These are phyloP conservation scores for Gnathochromis pfefferi DNA, from an alignment of 2,113 vertebrate species.

Conservation along the genomic window DNA sequence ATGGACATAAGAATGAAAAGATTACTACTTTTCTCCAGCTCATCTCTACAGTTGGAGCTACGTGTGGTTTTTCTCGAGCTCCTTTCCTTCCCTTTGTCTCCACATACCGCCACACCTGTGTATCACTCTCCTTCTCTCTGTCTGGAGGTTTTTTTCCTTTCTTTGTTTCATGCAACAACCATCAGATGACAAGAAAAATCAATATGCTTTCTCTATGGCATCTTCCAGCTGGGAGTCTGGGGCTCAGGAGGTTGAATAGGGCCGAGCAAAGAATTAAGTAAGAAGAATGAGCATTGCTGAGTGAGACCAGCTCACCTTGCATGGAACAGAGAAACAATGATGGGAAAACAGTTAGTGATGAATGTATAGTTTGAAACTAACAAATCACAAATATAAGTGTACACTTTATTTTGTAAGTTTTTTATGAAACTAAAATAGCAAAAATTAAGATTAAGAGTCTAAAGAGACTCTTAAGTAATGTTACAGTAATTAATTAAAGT, in stretches of 20 bases:
- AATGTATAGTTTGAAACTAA: not conserved
- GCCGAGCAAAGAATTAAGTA: constrained; percentile 33
- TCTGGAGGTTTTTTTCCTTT: not conserved
- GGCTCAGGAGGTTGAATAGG: constrained; percentile 41
- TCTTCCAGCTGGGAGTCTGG: constrained; percentile 33
- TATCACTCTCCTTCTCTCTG: not conserved
- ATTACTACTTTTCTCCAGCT: not conserved
- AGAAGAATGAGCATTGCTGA: constrained; percentile 29
- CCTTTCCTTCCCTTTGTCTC: not conserved
- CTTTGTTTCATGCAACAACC: constrained; percentile 1
- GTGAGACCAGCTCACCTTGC: constrained; percentile 12
- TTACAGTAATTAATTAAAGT: not conserved
- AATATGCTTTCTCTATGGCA: constrained; percentile 36
- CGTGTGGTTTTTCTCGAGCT: not conserved
- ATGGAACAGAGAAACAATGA: not conserved
- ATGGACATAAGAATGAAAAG: not conserved
- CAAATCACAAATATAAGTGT: not conserved
- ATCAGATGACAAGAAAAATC: constrained; percentile 39
- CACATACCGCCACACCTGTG: not conserved
- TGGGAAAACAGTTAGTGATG: not conserved
- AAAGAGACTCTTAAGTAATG: not conserved
- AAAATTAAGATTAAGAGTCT: not conserved
- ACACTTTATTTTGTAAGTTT: not conserved
- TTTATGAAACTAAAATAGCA: not conserved
- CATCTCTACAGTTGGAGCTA: not conserved